Percentiles rank a stretch among this genome's conserved stretches.
Conservation (phyloP, 2,797 vertebrate species). For the Artibeus lituratus region DNA sequence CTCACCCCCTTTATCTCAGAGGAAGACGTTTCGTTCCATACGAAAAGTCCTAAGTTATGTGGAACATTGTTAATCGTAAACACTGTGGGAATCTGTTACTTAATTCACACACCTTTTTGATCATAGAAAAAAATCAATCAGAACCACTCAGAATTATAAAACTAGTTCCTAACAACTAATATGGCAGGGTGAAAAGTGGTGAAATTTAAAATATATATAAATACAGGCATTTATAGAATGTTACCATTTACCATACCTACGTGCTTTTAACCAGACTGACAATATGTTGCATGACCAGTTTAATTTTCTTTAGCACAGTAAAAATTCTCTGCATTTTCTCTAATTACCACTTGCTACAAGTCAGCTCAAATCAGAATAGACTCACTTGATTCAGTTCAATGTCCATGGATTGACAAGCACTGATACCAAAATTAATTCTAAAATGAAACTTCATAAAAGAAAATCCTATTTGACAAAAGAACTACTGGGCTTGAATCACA, state of each 20-base stretch:
- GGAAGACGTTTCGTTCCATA: not conserved
- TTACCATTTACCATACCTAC: not conserved
- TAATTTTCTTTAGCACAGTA: slow-evolving; percentile 33
- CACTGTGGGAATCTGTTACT: not conserved
- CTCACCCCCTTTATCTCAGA: not conserved
- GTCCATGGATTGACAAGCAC: slow-evolving; percentile 52
- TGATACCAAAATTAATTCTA: slow-evolving; percentile 65
- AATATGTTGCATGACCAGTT: not conserved
- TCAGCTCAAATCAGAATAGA: slow-evolving; percentile 36
- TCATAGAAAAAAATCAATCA: not conserved
- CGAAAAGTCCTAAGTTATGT: not conserved
- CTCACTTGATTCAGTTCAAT: slow-evolving; percentile 44
- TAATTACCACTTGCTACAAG: slow-evolving; percentile 54
- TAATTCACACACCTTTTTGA: slow-evolving; percentile 31
- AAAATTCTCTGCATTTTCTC: slow-evolving; percentile 44
- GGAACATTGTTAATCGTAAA: not conserved
- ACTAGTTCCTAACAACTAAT: slow-evolving; percentile 34
- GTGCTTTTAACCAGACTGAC: slow-evolving; percentile 18
- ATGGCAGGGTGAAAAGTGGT: not conserved
- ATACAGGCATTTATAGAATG: not conserved
- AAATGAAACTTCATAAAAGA: slow-evolving; percentile 65
- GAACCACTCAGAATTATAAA: slow-evolving; percentile 43
- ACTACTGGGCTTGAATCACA: slow-evolving; percentile 21
- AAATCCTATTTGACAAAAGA: slow-evolving; percentile 55
- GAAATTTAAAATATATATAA: slow-evolving; percentile 14